Conservation (phyloP, 23 tunicate species). For the Corella eumyota region DNA sequence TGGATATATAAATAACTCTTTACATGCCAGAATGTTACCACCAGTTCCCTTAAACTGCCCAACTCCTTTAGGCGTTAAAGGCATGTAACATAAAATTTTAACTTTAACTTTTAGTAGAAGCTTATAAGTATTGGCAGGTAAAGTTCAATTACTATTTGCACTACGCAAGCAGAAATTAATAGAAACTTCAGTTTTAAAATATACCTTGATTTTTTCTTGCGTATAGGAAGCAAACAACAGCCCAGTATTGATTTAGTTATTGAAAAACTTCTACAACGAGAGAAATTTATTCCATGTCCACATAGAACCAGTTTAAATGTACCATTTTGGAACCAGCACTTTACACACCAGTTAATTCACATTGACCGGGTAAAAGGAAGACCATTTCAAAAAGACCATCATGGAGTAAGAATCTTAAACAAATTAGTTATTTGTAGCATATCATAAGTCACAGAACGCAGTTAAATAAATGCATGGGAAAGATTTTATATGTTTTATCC, state of each 20-base stretch:
- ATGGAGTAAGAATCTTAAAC: slow-evolving; percentile 47
- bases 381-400: slow-evolving; percentile 46
- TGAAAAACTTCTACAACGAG: slow-evolving; percentile 11
- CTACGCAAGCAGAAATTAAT: no score
- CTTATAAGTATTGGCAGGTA: no score
- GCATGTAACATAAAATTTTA: no score
- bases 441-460: no score
- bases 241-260: slow-evolving; percentile 20
- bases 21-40: slow-evolving; percentile 25
- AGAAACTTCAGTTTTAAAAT: no score
- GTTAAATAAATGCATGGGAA: no score
- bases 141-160: no score
- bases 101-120: no score
- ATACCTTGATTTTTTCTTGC: no score
- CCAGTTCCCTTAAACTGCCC: slow-evolving; percentile 40
- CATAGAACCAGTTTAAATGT: slow-evolving; percentile 30
- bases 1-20: slow-evolving; percentile 14
- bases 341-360: slow-evolving; percentile 59
- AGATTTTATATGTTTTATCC: no score
- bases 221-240: slow-evolving; percentile 17
- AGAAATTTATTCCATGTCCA: slow-evolving; percentile 33
- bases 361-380: slow-evolving; percentile 23
- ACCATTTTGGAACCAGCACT: slow-evolving; percentile 50
- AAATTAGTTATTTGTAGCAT: no score
- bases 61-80: slow-evolving; percentile 31